A percentile compares a stretch with the other conserved stretches of the same genome.
Conservation (phyloP, 2,888 invertebrate species). For the Hemicrepidius hirtus region DNA sequence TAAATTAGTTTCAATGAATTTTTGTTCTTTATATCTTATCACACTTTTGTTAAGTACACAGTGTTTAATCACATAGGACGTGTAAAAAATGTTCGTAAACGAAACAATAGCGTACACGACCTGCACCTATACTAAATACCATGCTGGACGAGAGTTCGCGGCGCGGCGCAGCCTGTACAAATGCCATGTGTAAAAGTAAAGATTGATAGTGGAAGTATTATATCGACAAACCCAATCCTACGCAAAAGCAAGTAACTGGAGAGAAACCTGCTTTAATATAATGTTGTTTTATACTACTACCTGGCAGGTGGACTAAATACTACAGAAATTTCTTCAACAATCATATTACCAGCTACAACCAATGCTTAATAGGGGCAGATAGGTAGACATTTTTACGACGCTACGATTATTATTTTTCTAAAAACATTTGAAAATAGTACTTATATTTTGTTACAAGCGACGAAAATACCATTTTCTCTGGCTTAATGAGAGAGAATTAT, state of each 20-base stretch:
- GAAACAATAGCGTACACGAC: conserved; percentile 24
- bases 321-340: no score
- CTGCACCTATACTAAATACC: conserved; percentile 57
- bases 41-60: conserved; percentile 37
- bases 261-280: background rate
- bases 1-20: background rate
- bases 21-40: conserved; percentile 30
- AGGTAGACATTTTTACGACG: no score
- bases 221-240: background rate
- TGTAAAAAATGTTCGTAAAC: conserved; percentile 5
- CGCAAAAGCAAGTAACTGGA: background rate
- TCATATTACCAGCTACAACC: no score
- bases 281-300: background rate
- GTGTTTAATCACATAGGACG: conserved; percentile 9
- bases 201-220: conserved; percentile 54
- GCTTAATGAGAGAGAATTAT: no score
- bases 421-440: no score
- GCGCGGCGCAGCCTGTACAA: conserved; percentile 52
- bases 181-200: conserved; percentile 65
- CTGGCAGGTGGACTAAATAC: background rate
- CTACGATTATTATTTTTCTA: no score
- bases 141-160: conserved; percentile 52
- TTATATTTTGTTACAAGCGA: no score
- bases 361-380: no score
- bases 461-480: no score